Percentiles rank a stretch among this genome's conserved stretches.
These are phyloP conservation scores for Sepiola atlantica DNA, from an alignment of 2,888 invertebrate species.

Conservation along the genomic window DNA sequence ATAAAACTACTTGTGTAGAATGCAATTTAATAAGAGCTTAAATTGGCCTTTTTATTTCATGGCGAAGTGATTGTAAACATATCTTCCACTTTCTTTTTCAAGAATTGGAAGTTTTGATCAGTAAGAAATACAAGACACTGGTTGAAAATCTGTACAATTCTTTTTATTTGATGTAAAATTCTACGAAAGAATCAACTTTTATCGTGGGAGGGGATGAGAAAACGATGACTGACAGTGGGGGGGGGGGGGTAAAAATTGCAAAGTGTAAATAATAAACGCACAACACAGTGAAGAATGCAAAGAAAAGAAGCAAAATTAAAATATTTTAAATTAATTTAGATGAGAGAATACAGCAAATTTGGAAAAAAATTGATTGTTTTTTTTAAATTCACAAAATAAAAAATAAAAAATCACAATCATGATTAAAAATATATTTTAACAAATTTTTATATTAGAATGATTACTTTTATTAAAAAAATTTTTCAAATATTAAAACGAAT, in stretches of 20 bases:
- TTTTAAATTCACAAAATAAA: no score
- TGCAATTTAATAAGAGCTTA: no score
- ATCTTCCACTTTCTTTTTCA: no score
- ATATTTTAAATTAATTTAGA: slow-evolving; percentile 15
- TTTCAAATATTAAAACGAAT: not conserved
- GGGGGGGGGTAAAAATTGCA: not conserved
- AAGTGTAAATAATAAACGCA: not conserved
- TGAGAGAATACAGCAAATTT: not conserved
- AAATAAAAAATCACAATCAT: not conserved
- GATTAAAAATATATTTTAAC: not conserved
- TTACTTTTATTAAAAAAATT: not conserved
- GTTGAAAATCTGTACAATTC: slow-evolving; percentile 1
- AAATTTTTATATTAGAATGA: not conserved
- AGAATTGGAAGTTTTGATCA: not conserved
- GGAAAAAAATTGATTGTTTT: no score
- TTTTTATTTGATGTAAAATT: slow-evolving; percentile 11
- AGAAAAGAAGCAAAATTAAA: not conserved
- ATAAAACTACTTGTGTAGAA: no score
- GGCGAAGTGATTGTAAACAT: no score
- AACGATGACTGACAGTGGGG: not conserved
- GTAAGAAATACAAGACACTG: not conserved
- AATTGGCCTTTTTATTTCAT: no score
- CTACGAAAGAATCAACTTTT: slow-evolving; percentile 2
- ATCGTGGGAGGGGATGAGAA: not conserved
- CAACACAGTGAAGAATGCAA: not conserved